phyloP scores from a whole-genome alignment of 1,140 invertebrate genomes.

The Euura saliciscinereae region DNA sequence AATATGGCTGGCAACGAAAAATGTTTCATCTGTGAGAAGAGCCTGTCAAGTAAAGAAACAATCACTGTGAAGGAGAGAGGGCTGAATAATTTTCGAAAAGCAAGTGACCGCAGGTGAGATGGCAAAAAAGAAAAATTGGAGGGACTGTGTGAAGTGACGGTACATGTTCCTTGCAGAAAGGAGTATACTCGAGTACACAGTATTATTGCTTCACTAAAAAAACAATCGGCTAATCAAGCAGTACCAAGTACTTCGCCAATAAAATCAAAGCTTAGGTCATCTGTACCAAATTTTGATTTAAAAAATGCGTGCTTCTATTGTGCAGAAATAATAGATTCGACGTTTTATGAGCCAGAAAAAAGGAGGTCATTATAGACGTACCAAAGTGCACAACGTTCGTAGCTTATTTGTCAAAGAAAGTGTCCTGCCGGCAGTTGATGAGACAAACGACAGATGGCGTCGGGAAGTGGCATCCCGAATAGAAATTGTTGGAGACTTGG shows the following conservation, averaged over 20 bases:
- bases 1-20: not conserved
- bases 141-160: not conserved
- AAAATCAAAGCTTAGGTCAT: not conserved
- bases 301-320: not conserved
- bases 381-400: not conserved
- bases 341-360: not conserved
- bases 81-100: not conserved
- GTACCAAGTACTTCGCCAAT: not conserved
- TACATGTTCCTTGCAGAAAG: not conserved
- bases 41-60: not conserved
- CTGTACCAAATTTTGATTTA: not conserved
- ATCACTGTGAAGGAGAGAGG: not conserved
- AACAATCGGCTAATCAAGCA: not conserved
- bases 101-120: not conserved
- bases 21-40: not conserved
- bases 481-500: not conserved
- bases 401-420: not conserved
- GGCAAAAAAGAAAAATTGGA: not conserved
- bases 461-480: not conserved
- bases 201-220: slow-evolving; percentile 2
- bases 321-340: not conserved
- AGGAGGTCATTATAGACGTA: not conserved
- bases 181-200: not conserved
- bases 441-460: not conserved
- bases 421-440: not conserved